Conservation (phyloP, 2,888 invertebrate genomes). For the Cephus nigrinus region DNA sequence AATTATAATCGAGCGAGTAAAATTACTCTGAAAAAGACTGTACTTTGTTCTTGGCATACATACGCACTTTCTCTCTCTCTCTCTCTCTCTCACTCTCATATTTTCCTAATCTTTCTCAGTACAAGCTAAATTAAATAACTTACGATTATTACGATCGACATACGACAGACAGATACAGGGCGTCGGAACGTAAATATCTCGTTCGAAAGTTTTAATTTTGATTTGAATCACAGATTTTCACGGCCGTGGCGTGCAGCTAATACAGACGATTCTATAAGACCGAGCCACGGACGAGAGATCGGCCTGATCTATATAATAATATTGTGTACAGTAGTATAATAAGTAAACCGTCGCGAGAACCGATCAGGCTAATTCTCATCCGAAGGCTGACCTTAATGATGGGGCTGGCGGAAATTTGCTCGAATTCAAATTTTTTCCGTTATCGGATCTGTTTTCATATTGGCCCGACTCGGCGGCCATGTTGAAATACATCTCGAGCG, state of each 20-base stretch:
- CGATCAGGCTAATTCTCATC: background rate
- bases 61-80: too few relatives aligned
- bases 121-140: conserved; percentile 7
- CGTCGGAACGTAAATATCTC: conserved; percentile 17
- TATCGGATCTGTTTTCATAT: background rate
- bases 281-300: background rate
- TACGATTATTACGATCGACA: conserved; percentile 13
- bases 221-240: conserved; percentile 35
- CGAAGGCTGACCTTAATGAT: background rate
- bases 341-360: background rate
- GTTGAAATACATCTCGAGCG: background rate
- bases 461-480: background rate
- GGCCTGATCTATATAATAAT: background rate
- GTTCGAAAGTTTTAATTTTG: conserved; percentile 26
- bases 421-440: background rate
- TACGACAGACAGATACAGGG: conserved; percentile 1
- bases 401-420: background rate
- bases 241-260: conserved; percentile 9
- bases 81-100: background rate
- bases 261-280: conserved; percentile 1
- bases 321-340: background rate
- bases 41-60: conserved; percentile 2
- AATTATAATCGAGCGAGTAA: conserved; percentile 12
- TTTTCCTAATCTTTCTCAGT: conserved; percentile 10
- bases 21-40: conserved; percentile 15